These are phyloP conservation scores for Arbacia lixula DNA, from an alignment of 53 echinoderm and acorn worm species.

Conservation along the genomic window DNA sequence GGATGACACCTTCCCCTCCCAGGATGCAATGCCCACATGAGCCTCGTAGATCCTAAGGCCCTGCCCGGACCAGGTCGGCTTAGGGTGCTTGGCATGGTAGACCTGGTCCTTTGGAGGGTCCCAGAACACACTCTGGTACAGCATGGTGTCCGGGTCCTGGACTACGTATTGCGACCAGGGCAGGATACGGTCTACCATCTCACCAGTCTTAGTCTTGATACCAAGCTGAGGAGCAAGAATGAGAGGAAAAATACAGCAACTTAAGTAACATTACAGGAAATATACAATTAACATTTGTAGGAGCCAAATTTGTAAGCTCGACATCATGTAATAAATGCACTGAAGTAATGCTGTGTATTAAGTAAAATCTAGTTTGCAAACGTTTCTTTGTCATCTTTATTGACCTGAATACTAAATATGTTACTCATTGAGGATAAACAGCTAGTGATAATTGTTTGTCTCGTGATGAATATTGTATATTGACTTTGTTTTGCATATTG, in stretches of 20 bases:
- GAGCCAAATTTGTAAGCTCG: no score
- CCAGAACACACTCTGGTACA: conserved; percentile 87
- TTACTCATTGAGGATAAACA: no score
- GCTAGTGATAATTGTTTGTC: no score
- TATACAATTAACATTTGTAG: not conserved
- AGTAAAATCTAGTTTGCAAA: no score
- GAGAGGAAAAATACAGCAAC: not conserved
- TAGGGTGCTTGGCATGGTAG: conserved; percentile 70
- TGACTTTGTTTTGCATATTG: no score
- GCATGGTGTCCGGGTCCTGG: conserved; percentile 74
- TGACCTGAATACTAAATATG: no score
- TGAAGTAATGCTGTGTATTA: no score
- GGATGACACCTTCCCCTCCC: conserved; percentile 83
- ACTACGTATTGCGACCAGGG: conserved; percentile 77
- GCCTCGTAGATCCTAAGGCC: conserved; percentile 86
- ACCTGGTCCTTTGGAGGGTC: conserved; percentile 76
- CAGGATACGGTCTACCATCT: conserved; percentile 75
- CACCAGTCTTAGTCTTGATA: conserved; percentile 67
- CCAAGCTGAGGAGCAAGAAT: conserved; percentile 68
- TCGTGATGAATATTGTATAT: no score
- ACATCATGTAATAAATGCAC: no score
- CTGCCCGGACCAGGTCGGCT: conserved; percentile 37
- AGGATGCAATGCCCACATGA: conserved; percentile 92
- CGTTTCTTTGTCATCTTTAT: no score
- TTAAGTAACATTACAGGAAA: not conserved